Evolutionary conservation across 2,113 vertebrate genomes (phyloP).

Genomic region (Thamnophis sirtalis): DNA sequence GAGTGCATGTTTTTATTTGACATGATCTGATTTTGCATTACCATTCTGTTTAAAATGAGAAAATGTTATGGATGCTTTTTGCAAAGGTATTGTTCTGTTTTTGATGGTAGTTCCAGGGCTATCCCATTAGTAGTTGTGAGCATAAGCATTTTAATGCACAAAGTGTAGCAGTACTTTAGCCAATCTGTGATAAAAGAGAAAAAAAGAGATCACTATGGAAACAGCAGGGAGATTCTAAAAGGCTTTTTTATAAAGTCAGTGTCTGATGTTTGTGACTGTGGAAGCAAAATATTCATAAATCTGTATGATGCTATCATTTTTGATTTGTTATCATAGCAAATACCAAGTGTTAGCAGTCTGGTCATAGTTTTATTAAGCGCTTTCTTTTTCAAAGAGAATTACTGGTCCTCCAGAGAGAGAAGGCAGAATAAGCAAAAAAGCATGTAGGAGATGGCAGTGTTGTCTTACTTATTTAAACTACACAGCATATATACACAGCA

Average conservation of each 20-base stretch:
- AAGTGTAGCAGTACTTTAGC: conserved; percentile 76
- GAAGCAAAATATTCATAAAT: conserved; percentile 78
- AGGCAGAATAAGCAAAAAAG: conserved; percentile 45
- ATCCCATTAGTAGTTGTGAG: conserved; percentile 74
- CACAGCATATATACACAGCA: conserved; percentile 24
- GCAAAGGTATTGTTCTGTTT: conserved; percentile 61
- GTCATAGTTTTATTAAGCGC: conserved; percentile 73
- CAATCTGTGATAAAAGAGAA: conserved; percentile 80
- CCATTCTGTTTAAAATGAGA: conserved; percentile 44
- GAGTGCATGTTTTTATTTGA: conserved; percentile 62
- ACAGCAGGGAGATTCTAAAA: conserved; percentile 82
- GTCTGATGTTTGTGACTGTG: conserved; percentile 79
- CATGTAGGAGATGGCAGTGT: conserved; percentile 46
- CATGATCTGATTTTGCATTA: conserved; percentile 55
- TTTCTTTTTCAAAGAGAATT: conserved; percentile 66
- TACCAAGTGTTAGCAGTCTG: conserved; percentile 70
- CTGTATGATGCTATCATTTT: conserved; percentile 74
- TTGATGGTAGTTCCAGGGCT: conserved; percentile 64
- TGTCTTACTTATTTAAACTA: conserved; percentile 63
- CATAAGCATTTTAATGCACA: conserved; percentile 75
- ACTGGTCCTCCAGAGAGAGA: conserved; percentile 66
- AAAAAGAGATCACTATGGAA: conserved; percentile 85
- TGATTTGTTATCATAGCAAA: conserved; percentile 74
- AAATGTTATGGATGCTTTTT: conserved; percentile 55
- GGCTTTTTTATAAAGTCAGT: conserved; percentile 80